Conservation (phyloP, 2,888 invertebrate genomes). For the Melieria crassipennis region DNA sequence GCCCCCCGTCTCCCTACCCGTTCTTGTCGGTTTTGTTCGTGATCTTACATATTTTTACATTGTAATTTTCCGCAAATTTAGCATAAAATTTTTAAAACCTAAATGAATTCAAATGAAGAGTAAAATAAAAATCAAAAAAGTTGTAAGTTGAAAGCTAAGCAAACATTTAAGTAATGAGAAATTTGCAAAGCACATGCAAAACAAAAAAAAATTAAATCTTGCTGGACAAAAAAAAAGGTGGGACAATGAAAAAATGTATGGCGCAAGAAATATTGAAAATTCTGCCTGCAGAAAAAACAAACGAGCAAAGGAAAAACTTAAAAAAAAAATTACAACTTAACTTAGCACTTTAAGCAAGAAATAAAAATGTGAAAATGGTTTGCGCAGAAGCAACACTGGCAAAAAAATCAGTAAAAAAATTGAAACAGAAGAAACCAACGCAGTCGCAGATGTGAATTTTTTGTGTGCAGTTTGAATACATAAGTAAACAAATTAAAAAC, state of each 20-base stretch:
- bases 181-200: constrained; percentile 35
- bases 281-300: not conserved
- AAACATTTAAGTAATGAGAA: constrained; percentile 18
- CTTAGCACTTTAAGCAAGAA: not conserved
- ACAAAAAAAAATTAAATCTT: constrained; percentile 16
- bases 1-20: not conserved
- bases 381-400: too few species aligned
- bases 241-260: not conserved
- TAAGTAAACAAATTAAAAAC: constrained; percentile 22
- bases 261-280: not conserved
- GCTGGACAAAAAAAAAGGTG: constrained; percentile 31
- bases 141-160: constrained; percentile 23
- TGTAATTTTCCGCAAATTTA: constrained; percentile 42
- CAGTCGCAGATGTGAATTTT: constrained; percentile 15
- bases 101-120: constrained; percentile 40
- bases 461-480: constrained; percentile 17
- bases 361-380: not conserved
- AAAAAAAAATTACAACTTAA: constrained; percentile 23
- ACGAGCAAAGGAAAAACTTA: constrained; percentile 8
- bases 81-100: constrained; percentile 40
- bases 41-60: constrained; percentile 18
- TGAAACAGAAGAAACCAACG: too few species aligned
- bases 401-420: too few species aligned
- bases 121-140: too few species aligned
- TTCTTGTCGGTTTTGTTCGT: not conserved